Conservation (phyloP, 2,113 vertebrate species). For the Noturus placidus region DNA sequence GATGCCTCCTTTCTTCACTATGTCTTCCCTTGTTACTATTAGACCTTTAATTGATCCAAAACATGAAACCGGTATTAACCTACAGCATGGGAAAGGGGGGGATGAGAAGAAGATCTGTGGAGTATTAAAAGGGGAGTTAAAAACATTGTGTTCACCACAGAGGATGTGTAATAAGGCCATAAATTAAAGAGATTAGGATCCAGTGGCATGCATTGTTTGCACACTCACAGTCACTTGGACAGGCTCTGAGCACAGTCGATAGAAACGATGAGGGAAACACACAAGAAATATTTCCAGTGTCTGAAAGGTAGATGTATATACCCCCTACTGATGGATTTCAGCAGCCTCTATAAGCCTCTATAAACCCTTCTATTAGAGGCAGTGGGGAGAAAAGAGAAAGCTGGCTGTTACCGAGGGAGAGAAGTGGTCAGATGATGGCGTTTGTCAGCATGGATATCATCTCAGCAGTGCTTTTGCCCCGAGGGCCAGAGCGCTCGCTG, state of each 20-base stretch:
- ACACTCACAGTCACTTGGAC: slow-evolving; percentile 54
- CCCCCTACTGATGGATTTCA: slow-evolving; percentile 11
- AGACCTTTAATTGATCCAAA: slow-evolving; percentile 75
- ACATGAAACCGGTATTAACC: slow-evolving; percentile 73
- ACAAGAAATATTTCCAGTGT: slow-evolving; percentile 12
- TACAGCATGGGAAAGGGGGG: slow-evolving; percentile 49
- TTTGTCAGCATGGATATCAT: slow-evolving; percentile 57
- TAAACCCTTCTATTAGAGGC: not conserved
- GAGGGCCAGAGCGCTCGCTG: slow-evolving; percentile 57
- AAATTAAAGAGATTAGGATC: slow-evolving; percentile 66
- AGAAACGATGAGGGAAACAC: slow-evolving; percentile 40
- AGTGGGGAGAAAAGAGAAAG: slow-evolving; percentile 29
- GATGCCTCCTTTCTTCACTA: slow-evolving; percentile 69
- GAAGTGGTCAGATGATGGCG: not conserved
- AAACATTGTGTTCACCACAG: slow-evolving; percentile 51
- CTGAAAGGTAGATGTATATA: slow-evolving; percentile 3
- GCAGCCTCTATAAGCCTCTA: not conserved
- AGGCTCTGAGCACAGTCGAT: not conserved
- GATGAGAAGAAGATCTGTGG: slow-evolving; percentile 56
- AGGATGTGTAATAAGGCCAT: slow-evolving; percentile 60
- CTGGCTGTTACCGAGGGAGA: not conserved
- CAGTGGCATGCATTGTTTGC: slow-evolving; percentile 56
- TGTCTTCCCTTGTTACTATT: slow-evolving; percentile 74
- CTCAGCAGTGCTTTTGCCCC: slow-evolving; percentile 57
- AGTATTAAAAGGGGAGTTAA: slow-evolving; percentile 56